Base-by-base conservation (phyloP, 2,888 invertebrate genomes). In the Dendrolimus pini region DNA sequence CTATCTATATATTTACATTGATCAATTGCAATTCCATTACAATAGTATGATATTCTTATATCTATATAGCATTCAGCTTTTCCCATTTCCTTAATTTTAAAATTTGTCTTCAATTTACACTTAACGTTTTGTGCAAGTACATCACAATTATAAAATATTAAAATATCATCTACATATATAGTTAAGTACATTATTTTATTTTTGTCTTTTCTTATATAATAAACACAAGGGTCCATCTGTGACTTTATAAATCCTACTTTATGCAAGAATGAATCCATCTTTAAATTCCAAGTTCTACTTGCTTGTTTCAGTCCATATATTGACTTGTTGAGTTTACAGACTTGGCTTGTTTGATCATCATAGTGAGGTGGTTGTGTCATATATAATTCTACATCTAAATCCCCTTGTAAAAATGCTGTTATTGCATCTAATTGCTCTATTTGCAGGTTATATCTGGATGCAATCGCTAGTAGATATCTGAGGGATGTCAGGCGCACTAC, bases 221-320 rank as follows among this genome's bases (percentile, higher is more conserved):
- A 71, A 41, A 73, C 53, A 53, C 70, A 72, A 7, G 69, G 67
- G 62, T 72, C 70, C 41, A 64, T 2, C 18, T 63, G 62, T 55
- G 67, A 69, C 7, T 58, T 57, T 7, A 7, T 58, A 53, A 70
- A 41, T 12, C 69, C 71, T 53, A 72, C 65, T 56, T 69, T 60
- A 14, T 54, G 8, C 8, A 72, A 53, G 10, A 30, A 57, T 53
- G 30, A 12, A 55, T 66, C 58, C 7, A 70, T 67, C 10, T 47
- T 47, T 14, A 54, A 60, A 54, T 71, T 71, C 69, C 69, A 70
- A 18, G 60, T 61, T 54, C 65, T 56, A 41, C 66, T 68, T 56
- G 61, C 52, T 64, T 47, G 61, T 14, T 60, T 61, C 0, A 64
- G 55, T 7, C 60, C 63, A 54, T 60, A 60, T 41, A 63, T 56